Evolutionary conservation across 2,113 vertebrate genomes (phyloP).

Genomic region (Tragelaphus buxtoni): DNA sequence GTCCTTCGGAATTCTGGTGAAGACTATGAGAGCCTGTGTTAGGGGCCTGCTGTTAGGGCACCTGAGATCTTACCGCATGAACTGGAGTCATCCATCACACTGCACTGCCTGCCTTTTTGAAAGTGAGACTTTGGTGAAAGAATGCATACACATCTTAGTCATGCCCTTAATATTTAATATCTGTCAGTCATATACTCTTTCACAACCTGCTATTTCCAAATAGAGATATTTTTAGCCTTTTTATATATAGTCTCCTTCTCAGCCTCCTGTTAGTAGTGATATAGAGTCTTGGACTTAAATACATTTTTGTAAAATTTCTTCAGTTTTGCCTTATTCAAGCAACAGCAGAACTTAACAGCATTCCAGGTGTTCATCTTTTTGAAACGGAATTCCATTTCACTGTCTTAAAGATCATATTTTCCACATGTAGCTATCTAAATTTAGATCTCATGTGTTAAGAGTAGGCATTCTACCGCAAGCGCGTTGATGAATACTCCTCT

Average conservation of each 20-base stretch:
- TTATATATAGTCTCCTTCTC: not conserved
- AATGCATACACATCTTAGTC: slow-evolving; percentile 20
- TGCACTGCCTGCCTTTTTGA: not conserved
- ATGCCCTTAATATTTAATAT: slow-evolving; percentile 25
- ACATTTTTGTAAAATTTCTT: not conserved
- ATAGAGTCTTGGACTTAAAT: not conserved
- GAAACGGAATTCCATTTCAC: not conserved
- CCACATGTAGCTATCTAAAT: not conserved
- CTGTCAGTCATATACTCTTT: not conserved
- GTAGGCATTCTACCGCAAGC: not conserved
- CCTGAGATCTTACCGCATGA: not conserved
- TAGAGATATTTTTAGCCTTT: slow-evolving; percentile 53
- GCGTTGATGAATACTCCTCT: not conserved
- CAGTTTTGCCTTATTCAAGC: not conserved
- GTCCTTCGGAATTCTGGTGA: not conserved
- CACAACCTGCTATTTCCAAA: slow-evolving; percentile 6
- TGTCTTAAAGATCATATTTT: not conserved
- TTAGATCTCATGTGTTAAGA: not conserved
- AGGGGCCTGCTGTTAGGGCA: not conserved
- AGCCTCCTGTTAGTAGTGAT: not conserved
- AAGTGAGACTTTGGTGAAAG: slow-evolving; percentile 24
- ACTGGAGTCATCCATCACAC: rapidly evolving
- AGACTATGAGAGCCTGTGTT: not conserved
- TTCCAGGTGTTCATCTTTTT: not conserved
- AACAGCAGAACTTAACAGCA: not conserved